Evolutionary conservation across 1,140 invertebrate species (phyloP), one percentile per base, ranked within the genome.

Genomic region (Neodiprion lecontei): DNA sequence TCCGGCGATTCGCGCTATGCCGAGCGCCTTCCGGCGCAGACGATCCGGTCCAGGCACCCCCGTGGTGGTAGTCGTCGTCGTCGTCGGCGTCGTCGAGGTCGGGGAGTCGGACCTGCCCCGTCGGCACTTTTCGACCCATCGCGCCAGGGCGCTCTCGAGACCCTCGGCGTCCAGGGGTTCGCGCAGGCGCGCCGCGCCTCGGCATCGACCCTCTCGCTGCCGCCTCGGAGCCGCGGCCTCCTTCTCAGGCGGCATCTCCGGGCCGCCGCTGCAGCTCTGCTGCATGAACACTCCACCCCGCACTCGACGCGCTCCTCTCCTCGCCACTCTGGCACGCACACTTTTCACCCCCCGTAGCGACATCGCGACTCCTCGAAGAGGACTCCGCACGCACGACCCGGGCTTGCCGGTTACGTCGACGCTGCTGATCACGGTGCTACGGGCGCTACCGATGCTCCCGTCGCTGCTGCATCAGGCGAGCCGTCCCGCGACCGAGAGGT

Each of bases 401-500:
- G 49, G 1, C 67, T 23, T 66, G 74, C 40, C 53, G 74, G 69
- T 71, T 70, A 69, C 68, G 67, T 28, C 65, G 70, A 71, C 73
- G 67, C 70, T 69, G 73, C 71, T 17, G 69, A 2, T 40, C 28
- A 72, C 70, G 70, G 68, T 17, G 11, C 11, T 61, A 61, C 11
- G 71, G 68, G 49, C 69, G 72, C 72, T 69, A 48, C 68, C 74
- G 73, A 76, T 77, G 74, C 77, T 73, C 77, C 53, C 77, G 74
- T 70, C 72, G 77, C 74, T 79, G 28, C 53, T 61, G 53, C 83
- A 81, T 84, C 77, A 81, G 77, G 79, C 83, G 81, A 77, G 79
- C 80, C 80, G 82, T 80, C 81, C 80, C 84, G 81, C 85, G 85
- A 86, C 83, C 84, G 85, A 86, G 83, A 83, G 85, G 86, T 86